A percentile compares a stretch with the other conserved stretches of the same genome.
These are phyloP conservation scores for Polymixis flavicincta DNA, from an alignment of 2,888 invertebrate species.

Conservation along the genomic window DNA sequence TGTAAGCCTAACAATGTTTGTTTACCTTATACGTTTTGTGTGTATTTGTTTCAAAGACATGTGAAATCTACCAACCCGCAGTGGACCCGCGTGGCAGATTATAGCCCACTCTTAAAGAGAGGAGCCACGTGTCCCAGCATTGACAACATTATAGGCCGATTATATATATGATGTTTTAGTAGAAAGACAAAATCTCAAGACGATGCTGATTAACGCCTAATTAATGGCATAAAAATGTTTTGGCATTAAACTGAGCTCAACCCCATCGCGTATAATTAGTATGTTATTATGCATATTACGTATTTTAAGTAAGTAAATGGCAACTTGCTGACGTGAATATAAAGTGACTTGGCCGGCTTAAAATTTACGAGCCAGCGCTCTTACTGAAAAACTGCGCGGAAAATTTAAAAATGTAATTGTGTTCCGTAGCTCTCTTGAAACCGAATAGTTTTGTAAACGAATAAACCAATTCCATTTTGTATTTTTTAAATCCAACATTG, in stretches of 20 bases:
- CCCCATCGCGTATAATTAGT: neutral
- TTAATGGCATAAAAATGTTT: neutral
- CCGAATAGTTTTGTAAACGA: conserved; percentile 53
- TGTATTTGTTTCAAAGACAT: too few relatives aligned
- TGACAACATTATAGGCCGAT: too few relatives aligned
- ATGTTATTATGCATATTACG: conserved; percentile 26
- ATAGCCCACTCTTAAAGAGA: too few relatives aligned
- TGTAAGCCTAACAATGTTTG: too few relatives aligned
- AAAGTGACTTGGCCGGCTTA: conserved; percentile 43
- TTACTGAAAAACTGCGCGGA: conserved; percentile 31
- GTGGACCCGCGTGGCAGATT: too few relatives aligned
- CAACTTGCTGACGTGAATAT: conserved; percentile 39
- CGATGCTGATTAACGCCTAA: conserved; percentile 4
- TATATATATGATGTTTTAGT: too few relatives aligned
- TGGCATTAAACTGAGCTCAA: conserved; percentile 4
- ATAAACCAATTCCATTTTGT: conserved; percentile 44
- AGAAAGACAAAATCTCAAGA: neutral
- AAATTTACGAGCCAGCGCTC: conserved; percentile 38
- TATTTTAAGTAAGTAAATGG: conserved; percentile 42
- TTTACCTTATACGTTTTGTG: too few relatives aligned
- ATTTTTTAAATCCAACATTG: conserved; percentile 44
- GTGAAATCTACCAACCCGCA: too few relatives aligned
- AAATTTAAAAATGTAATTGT: conserved; percentile 43
- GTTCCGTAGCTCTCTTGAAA: conserved; percentile 36
- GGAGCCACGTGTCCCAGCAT: too few relatives aligned